Base-by-base conservation (phyloP, 2,797 vertebrate species). In the Propithecus perrieri region DNA sequence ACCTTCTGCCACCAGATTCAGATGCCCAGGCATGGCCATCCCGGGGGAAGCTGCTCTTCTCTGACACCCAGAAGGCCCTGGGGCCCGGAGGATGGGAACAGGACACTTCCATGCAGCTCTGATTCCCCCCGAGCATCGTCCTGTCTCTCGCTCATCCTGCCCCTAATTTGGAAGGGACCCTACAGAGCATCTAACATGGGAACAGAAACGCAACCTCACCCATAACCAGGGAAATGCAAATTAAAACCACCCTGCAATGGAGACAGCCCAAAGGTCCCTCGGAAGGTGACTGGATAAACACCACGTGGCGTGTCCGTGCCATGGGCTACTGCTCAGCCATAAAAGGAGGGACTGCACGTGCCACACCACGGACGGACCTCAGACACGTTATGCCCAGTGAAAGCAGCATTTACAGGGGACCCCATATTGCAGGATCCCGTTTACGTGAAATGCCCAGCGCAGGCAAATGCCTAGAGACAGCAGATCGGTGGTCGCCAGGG, bases 391-490 rank as follows among this genome's bases (percentile, higher is more conserved):
- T 10, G 53, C n/a, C 50, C 35, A 38, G 75, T 10, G 7, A 67
- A 24, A 41, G 48, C 46, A 30, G 28, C 30, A 1, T 55, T 67
- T 53, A 8, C 14, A n/a, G 55, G 55, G 71, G 15, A 33, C 50
- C 5, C 5, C 20, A 1, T 38, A 11, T 8, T 7, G 1, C 4
- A 1, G 6, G 55, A 81, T 28, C 28, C 53, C 28, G 4, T 24
- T 14, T 53, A 33, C 7, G 33, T 1, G 8, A 59, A 30, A 28
- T 55, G 65, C 30, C 43, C 75, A 72, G 65, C n/a, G 41, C 24
- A 50, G 46, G 7, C 43, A 72, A 22, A 13, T 3, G 10, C 35
- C 10, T 43, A 22, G 33, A n/a, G 10, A 57, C 35, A 2, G 48
- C 53, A 22, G 55, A 33, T 1, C 0, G n/a, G 28, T 7, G 22